Conservation (phyloP, 2,888 invertebrate genomes). For the Phaedon cochleariae region DNA sequence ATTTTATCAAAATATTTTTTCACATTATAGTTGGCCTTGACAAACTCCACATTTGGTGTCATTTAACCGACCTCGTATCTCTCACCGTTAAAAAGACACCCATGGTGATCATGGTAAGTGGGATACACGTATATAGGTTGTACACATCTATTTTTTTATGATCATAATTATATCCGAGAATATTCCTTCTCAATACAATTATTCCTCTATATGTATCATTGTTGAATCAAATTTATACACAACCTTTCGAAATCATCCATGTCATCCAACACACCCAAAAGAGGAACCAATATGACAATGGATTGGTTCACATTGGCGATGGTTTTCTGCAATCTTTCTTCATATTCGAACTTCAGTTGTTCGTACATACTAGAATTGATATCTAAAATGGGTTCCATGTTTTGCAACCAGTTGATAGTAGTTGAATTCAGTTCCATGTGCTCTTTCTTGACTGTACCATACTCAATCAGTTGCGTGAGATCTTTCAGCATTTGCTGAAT, state of each 20-base stretch:
- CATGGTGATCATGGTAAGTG: too few relatives aligned
- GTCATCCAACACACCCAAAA: constrained; percentile 72
- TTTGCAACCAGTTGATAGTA: constrained; percentile 84
- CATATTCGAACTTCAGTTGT: constrained; percentile 83
- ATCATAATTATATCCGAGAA: too few relatives aligned
- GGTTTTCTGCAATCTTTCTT: constrained; percentile 77
- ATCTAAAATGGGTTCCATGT: constrained; percentile 84
- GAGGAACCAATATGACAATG: constrained; percentile 76
- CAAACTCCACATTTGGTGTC: too few relatives aligned
- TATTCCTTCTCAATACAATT: too few relatives aligned
- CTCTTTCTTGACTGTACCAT: constrained; percentile 75
- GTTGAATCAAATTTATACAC: neutral
- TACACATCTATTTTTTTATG: too few relatives aligned
- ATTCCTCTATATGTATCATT: neutral
- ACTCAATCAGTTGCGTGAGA: constrained; percentile 77
- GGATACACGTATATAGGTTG: too few relatives aligned
- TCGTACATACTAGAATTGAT: constrained; percentile 82
- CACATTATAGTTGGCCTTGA: too few relatives aligned
- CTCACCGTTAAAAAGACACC: too few relatives aligned
- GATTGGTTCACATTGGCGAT: constrained; percentile 76
- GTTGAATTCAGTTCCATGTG: constrained; percentile 83
- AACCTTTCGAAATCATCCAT: constrained; percentile 81
- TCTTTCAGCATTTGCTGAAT: constrained; percentile 74
- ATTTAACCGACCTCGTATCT: too few relatives aligned
- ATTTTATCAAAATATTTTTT: too few relatives aligned